These are phyloP conservation scores for Phaonia tiefii DNA, from an alignment of 2,888 invertebrate species.

Conservation along the genomic window DNA sequence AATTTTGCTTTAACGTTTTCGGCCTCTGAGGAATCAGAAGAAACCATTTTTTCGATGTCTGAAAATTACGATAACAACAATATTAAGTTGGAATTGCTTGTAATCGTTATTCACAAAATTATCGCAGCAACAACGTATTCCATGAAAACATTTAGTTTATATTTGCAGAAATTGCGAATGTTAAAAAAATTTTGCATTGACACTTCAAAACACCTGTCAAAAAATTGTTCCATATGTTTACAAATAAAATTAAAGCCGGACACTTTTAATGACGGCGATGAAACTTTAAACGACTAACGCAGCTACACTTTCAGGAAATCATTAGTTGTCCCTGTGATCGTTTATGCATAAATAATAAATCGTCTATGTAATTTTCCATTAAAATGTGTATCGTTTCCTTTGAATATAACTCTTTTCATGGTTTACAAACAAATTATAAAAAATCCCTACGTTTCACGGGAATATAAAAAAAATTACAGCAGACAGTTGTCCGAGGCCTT, in stretches of 20 bases:
- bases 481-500: too few species aligned
- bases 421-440: background rate
- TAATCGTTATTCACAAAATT: background rate
- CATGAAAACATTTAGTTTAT: too few species aligned
- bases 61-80: background rate
- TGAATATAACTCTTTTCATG: background rate
- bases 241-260: background rate
- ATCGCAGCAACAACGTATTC: too few species aligned
- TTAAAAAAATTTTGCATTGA: background rate
- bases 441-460: conserved; percentile 5
- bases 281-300: too few species aligned
- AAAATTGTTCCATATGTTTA: background rate
- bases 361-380: background rate
- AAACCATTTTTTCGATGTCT: background rate
- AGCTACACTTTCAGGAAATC: too few species aligned
- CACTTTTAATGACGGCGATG: too few species aligned
- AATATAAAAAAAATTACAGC: too few species aligned
- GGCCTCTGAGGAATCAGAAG: background rate
- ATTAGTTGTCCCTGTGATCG: too few species aligned
- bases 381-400: background rate
- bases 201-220: too few species aligned
- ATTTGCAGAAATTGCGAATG: background rate
- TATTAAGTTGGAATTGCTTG: background rate
- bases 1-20: background rate
- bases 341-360: background rate